Percentiles rank a stretch among this genome's conserved stretches.
Conservation (phyloP, 2,888 invertebrate species). For the Phania funesta region DNA sequence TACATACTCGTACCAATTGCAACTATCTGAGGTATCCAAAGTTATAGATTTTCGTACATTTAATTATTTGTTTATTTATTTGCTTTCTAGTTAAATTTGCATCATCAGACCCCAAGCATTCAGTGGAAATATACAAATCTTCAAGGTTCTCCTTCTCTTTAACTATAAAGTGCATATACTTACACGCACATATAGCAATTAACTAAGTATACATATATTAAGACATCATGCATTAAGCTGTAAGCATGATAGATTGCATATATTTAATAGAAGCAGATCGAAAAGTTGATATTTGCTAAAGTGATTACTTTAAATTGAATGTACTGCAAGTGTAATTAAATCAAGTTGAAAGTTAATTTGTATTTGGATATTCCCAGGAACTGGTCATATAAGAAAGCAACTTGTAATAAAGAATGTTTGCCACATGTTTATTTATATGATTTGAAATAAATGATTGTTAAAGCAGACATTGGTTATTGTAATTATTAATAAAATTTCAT, state of each 20-base stretch:
- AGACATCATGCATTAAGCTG: constrained; percentile 16
- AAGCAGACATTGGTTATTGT: not conserved
- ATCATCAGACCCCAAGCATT: constrained; percentile 4
- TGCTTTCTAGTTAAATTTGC: constrained; percentile 19
- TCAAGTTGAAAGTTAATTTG: constrained; percentile 32
- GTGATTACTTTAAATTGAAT: constrained; percentile 28
- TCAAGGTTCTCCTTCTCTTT: not conserved
- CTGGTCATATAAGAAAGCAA: not conserved
- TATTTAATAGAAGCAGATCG: not conserved
- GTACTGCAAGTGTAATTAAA: constrained; percentile 19
- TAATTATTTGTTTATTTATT: constrained; percentile 1
- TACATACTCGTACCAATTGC: not conserved
- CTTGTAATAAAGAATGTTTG: not conserved
- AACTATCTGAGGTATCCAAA: constrained; percentile 6
- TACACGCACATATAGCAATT: not conserved
- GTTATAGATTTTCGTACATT: not conserved
- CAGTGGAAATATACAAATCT: not conserved
- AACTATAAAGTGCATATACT: not conserved
- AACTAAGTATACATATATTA: not conserved
- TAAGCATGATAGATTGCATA: constrained; percentile 20
- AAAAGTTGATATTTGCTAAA: constrained; percentile 20
- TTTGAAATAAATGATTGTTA: not conserved
- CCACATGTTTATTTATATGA: not conserved
- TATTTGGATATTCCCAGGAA: not conserved
- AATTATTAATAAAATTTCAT: not conserved